Conservation (phyloP, 2,113 vertebrate genomes). For the Saccopteryx leptura region DNA sequence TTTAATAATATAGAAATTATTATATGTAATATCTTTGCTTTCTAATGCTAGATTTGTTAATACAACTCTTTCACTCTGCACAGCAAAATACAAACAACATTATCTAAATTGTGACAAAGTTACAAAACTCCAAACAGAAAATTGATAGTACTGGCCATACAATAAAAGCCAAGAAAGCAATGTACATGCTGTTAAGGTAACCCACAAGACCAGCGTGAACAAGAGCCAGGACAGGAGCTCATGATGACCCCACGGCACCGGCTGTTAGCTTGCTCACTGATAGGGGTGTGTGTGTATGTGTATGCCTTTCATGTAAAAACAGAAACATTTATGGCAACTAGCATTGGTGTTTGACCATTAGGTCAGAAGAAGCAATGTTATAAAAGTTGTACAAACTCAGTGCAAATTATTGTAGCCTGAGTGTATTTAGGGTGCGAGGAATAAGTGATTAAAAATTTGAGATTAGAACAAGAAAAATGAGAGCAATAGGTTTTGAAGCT, state of each 20-base stretch:
- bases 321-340: background rate
- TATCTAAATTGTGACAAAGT: conserved; percentile 86
- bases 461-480: background rate
- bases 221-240: background rate
- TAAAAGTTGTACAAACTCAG: background rate
- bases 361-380: background rate
- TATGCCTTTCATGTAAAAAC: background rate
- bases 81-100: conserved; percentile 86
- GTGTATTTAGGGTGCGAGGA: background rate
- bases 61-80: conserved; percentile 72
- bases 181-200: background rate
- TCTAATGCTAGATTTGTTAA: conserved; percentile 84
- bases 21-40: background rate
- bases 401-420: background rate
- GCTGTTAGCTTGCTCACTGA: background rate
- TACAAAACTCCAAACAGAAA: conserved; percentile 79
- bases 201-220: background rate
- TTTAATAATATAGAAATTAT: background rate
- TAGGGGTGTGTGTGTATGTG: background rate
- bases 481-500: background rate
- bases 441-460: background rate
- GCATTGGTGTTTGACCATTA: background rate
- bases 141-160: conserved; percentile 87
- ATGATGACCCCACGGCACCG: rapidly evolving
- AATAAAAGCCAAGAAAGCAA: conserved; percentile 71